Percentiles rank a stretch among this genome's conserved stretches.
Evolutionary conservation across 1,140 invertebrate genomes (phyloP).

Genomic region (Drosophila ambigua): DNA sequence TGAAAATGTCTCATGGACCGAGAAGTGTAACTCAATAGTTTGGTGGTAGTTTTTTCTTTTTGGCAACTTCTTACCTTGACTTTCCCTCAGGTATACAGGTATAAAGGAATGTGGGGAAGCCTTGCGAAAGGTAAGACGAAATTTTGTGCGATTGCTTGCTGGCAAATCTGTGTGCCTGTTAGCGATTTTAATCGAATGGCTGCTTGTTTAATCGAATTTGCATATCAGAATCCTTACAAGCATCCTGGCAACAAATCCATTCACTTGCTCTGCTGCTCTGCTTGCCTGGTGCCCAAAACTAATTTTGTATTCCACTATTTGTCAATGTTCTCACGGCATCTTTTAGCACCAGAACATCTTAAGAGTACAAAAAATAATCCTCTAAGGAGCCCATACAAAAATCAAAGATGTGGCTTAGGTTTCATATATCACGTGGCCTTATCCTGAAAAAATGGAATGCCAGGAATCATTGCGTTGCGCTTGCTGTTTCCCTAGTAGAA

Average conservation of each 20-base stretch:
- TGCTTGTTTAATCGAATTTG: constrained; percentile 48
- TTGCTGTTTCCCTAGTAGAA: constrained; percentile 54
- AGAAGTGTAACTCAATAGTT: constrained; percentile 24
- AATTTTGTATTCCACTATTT: constrained; percentile 13
- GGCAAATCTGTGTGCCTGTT: constrained; percentile 53
- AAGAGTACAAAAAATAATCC: background rate
- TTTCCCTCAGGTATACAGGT: constrained; percentile 1
- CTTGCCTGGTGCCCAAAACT: constrained; percentile 15
- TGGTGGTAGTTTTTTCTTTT: constrained; percentile 30
- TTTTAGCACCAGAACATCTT: background rate
- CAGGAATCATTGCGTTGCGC: background rate
- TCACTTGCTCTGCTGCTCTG: constrained; percentile 5
- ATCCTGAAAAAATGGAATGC: constrained; percentile 5
- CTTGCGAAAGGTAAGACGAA: constrained; percentile 15
- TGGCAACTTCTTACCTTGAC: constrained; percentile 11
- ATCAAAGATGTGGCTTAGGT: constrained; percentile 19
- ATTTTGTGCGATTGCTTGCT: constrained; percentile 2
- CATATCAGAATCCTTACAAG: constrained; percentile 33
- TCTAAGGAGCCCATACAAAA: constrained; percentile 36
- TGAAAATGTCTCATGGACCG: constrained; percentile 11
- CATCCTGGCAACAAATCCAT: background rate
- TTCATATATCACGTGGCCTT: constrained; percentile 28
- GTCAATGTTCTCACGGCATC: constrained; percentile 34
- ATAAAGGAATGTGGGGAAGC: background rate
- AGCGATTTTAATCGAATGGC: constrained; percentile 42